A percentile compares a stretch with the other conserved stretches of the same genome.
These are phyloP conservation scores for Orthonyx spaldingii DNA, from an alignment of 2,113 vertebrate species.

Conservation along the genomic window DNA sequence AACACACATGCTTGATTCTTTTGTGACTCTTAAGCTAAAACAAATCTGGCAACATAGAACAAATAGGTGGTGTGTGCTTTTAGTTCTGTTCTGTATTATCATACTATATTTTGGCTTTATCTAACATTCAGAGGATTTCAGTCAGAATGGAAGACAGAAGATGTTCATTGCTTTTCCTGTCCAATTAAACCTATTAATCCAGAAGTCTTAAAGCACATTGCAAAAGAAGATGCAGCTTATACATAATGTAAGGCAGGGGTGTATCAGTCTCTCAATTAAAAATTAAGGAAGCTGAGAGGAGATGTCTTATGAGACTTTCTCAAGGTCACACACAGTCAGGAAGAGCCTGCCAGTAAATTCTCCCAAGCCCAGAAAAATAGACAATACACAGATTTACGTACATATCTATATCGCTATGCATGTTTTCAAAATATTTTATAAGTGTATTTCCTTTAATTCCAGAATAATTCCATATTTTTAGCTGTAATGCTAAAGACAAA, in stretches of 20 bases:
- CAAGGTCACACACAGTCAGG: not conserved
- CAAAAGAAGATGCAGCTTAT: not conserved
- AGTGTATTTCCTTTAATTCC: not conserved
- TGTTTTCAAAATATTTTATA: not conserved
- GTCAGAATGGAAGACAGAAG: not conserved
- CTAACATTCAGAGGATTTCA: not conserved
- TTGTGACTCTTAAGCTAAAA: not conserved
- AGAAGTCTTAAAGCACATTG: not conserved
- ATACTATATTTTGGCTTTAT: not conserved
- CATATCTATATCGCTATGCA: not conserved
- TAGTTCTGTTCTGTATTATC: not conserved
- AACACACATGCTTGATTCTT: not conserved
- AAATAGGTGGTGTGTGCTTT: not conserved
- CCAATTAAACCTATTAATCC: not conserved
- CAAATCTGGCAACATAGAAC: not conserved
- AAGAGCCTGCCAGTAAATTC: not conserved
- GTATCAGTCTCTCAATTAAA: not conserved
- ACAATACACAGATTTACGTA: not conserved
- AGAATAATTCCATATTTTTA: not conserved
- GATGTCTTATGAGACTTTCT: not conserved
- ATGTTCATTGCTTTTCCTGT: not conserved
- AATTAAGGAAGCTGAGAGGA: not conserved
- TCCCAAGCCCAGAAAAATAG: not conserved
- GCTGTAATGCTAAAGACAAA: not conserved
- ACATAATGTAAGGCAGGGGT: not conserved